These are phyloP conservation scores for Cyrtodaria siliqua DNA, from an alignment of 2,888 invertebrate genomes.

Conservation along the genomic window DNA sequence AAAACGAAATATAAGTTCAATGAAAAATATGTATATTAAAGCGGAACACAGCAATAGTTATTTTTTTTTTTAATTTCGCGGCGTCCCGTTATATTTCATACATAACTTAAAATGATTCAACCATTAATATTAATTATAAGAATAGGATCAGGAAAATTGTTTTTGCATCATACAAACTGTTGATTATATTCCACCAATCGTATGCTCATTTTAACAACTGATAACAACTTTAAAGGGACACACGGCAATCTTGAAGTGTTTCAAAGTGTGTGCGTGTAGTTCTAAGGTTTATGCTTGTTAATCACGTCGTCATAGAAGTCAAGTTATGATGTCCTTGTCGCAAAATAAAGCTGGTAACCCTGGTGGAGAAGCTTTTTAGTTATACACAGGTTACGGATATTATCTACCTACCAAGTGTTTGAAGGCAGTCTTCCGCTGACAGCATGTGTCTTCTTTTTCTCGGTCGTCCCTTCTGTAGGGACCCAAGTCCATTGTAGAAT, in stretches of 20 bases:
- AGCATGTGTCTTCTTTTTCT: conserved; percentile 90
- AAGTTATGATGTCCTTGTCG: background rate
- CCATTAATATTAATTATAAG: too few species aligned
- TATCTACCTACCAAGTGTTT: conserved; percentile 17
- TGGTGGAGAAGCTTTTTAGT: too few species aligned
- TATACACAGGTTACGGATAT: too few species aligned
- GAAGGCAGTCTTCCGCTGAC: conserved; percentile 58
- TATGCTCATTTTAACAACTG: background rate
- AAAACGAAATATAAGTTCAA: background rate
- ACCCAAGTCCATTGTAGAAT: conserved; percentile 89
- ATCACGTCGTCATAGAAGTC: too few species aligned
- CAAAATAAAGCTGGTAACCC: background rate
- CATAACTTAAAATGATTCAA: too few species aligned
- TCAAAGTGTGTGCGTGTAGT: conserved; percentile 1
- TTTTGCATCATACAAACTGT: too few species aligned
- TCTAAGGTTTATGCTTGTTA: background rate
- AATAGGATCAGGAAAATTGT: too few species aligned
- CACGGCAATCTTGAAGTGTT: too few species aligned
- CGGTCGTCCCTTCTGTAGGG: conserved; percentile 94
- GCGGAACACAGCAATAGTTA: background rate
- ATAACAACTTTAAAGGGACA: too few species aligned
- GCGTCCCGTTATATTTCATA: too few species aligned
- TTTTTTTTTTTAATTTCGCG: background rate
- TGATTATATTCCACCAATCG: background rate
- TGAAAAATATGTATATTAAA: background rate